Evolutionary conservation across 2,797 vertebrate genomes (phyloP).

Genomic region (Gymnopithys bicolor): DNA sequence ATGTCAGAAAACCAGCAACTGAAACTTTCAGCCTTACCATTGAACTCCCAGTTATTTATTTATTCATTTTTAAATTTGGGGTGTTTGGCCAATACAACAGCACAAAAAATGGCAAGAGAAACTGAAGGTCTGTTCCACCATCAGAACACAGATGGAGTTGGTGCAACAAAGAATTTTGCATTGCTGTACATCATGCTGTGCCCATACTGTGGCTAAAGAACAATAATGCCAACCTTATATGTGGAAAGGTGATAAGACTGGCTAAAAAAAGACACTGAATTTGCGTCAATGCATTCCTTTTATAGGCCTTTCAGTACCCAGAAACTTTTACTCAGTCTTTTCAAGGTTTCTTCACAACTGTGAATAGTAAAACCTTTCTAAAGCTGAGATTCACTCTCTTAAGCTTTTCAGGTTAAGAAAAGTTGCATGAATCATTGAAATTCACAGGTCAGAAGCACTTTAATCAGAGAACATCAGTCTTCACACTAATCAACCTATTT

Average conservation of each 20-base stretch:
- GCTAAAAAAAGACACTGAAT: slow-evolving; percentile 35
- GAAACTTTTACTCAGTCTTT: neutral
- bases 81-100: neutral
- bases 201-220: neutral
- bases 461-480: neutral
- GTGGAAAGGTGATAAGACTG: slow-evolving; percentile 8
- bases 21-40: neutral
- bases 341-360: slow-evolving; percentile 16
- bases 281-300: neutral
- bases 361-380: neutral
- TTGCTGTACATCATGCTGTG: neutral
- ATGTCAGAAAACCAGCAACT: neutral
- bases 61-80: neutral
- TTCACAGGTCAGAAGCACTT: neutral
- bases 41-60: neutral
- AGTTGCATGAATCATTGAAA: neutral
- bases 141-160: neutral
- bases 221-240: neutral
- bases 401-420: slow-evolving; percentile 6
- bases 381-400: neutral
- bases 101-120: neutral
- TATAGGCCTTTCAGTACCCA: neutral
- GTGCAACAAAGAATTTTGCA: neutral
- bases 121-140: neutral
- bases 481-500: neutral